phyloP scores from a whole-genome alignment of 2,113 vertebrate species.

The Sprattus sprattus region DNA sequence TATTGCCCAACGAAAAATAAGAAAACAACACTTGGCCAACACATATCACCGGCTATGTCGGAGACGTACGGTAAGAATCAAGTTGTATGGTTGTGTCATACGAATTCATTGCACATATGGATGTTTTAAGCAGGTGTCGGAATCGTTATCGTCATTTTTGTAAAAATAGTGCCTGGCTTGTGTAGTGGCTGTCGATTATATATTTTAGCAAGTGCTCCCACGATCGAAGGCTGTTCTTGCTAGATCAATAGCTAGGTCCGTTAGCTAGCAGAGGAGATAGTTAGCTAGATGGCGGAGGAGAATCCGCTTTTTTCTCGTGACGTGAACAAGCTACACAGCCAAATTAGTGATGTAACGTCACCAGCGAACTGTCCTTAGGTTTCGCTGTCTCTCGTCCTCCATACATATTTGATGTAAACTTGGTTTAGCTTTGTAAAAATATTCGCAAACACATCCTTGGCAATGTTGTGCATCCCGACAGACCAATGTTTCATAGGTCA shows the following conservation, averaged over 20 bases:
- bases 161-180: neutral
- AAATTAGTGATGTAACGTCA: neutral
- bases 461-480: neutral
- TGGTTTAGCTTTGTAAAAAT: neutral
- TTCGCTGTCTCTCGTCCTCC: neutral
- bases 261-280: neutral
- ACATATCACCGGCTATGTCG: constrained; percentile 68
- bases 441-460: neutral
- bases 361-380: neutral
- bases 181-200: neutral
- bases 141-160: constrained; percentile 19
- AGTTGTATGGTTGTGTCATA: neutral
- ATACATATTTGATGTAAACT: neutral
- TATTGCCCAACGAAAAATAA: constrained; percentile 30
- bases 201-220: neutral
- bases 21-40: constrained; percentile 29
- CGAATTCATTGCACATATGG: neutral
- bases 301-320: neutral
- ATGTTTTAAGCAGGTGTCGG: constrained; percentile 35
- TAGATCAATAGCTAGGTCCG: neutral
- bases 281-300: neutral
- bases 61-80: constrained; percentile 74
- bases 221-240: neutral
- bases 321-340: neutral
- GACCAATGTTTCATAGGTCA: neutral